Conservation (phyloP, 2,113 vertebrate genomes). For the Dasyornis broadbenti region DNA sequence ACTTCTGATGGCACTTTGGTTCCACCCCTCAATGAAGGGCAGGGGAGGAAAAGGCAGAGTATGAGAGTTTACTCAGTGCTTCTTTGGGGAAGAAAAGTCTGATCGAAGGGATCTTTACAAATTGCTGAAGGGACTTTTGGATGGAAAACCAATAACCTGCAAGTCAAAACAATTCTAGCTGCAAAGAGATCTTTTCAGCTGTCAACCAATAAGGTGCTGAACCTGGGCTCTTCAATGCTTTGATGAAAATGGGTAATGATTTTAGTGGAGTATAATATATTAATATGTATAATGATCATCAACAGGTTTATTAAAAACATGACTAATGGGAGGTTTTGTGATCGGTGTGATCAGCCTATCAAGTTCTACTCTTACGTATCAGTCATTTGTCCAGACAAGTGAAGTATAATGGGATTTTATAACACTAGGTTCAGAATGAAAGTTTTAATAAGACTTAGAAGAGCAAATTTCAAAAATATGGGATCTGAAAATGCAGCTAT, state of each 20-base stretch:
- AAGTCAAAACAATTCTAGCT: background rate
- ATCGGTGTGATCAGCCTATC: background rate
- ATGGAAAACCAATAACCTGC: background rate
- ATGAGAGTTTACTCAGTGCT: background rate
- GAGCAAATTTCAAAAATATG: background rate
- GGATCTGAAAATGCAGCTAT: background rate
- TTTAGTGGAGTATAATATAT: background rate
- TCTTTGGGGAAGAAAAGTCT: background rate
- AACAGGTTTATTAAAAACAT: background rate
- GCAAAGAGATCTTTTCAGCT: background rate
- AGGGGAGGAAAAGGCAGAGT: background rate
- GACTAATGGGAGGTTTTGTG: background rate
- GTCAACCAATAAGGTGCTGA: background rate
- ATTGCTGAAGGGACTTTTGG: background rate
- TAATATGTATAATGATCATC: background rate
- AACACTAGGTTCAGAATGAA: background rate
- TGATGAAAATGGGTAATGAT: background rate
- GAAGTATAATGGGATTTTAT: background rate
- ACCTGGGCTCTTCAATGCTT: background rate
- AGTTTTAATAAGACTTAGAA: background rate
- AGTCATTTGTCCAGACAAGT: background rate
- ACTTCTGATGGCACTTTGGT: background rate
- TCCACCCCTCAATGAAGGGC: background rate
- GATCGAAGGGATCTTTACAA: background rate
- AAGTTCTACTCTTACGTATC: background rate